A percentile compares a stretch with the other conserved stretches of the same genome.
These are phyloP conservation scores for Lasius fuliginosus DNA, from an alignment of 2,888 invertebrate species.

Conservation along the genomic window DNA sequence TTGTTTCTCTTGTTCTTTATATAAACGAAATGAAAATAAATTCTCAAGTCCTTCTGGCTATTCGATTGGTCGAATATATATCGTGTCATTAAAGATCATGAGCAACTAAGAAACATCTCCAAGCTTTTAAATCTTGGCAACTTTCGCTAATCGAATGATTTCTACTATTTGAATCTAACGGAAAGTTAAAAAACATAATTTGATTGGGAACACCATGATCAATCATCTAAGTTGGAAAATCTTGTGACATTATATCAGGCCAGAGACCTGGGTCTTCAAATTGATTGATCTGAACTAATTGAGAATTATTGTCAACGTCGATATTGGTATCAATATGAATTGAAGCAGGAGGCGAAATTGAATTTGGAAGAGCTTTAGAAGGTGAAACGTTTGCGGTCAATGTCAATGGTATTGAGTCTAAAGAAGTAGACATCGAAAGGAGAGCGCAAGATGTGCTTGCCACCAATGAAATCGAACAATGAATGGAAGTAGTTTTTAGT, in stretches of 20 bases:
- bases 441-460: background rate
- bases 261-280: background rate
- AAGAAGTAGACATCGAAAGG: background rate
- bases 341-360: background rate
- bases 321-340: background rate
- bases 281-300: background rate
- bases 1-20: background rate
- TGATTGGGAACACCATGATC: background rate
- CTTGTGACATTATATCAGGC: conserved; percentile 1
- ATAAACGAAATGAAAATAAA: conserved; percentile 18
- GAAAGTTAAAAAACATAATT: conserved; percentile 1
- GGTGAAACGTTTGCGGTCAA: background rate
- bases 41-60: background rate
- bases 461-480: background rate
- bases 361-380: background rate
- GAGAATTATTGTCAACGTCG: background rate
- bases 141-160: too few species aligned
- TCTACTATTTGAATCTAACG: background rate
- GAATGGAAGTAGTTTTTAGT: background rate
- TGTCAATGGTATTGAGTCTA: background rate
- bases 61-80: conserved; percentile 7
- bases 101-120: background rate
- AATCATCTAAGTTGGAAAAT: background rate
- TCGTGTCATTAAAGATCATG: background rate
- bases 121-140: too few species aligned